Base-by-base conservation (phyloP, 1,140 invertebrate genomes). In the Drosophila repletoides region DNA sequence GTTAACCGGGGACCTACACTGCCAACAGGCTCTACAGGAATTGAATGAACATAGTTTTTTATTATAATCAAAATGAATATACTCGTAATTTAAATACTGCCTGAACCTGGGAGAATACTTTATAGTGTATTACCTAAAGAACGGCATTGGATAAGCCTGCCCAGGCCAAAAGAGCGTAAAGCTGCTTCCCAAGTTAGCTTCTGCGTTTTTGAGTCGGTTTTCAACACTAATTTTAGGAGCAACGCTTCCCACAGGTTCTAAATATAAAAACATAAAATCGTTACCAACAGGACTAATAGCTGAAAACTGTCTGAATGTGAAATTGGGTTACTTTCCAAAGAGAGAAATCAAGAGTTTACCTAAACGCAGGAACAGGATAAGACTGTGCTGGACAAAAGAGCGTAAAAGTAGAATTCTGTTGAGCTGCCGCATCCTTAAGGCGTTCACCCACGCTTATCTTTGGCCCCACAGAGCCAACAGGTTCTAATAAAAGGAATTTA, bases 401-500 rank as follows among this genome's bases (percentile, higher is more conserved):
- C 3, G 74, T 83, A 33, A 84, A 52, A 3, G 70, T 81, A 0
- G 69, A 52, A 5, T 69, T 31, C 14, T 92, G 90, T 19, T 93
- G 77, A 36, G 94, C 93, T 22, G 92, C 91, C 15, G 89, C 90
- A 60, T 91, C 92, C 89, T 91, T 93, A 33, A 92, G 72, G 86
- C 84, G 92, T 92, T 91, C 92, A 10, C 76, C 92, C 60, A 94
- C 92, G 58, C 83, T 92, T 48, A 94, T 92, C 90, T 93, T 94
- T 33, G 94, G 94, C 56, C 93, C 92, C 76, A 93, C 93, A 89
- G 92, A 94, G 88, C 93, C 93, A 80, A 95, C 92, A 9, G 94
- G 94, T 89, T 95, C 94, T 95, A 91, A 14, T 28, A 51, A 68
- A 21, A 49, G 5, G 5, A 31, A 4, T 9, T 2, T 10, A 53